A percentile compares a stretch with the other conserved stretches of the same genome.
Conservation (phyloP, 1,140 invertebrate genomes). For the Heterodera carotae region DNA sequence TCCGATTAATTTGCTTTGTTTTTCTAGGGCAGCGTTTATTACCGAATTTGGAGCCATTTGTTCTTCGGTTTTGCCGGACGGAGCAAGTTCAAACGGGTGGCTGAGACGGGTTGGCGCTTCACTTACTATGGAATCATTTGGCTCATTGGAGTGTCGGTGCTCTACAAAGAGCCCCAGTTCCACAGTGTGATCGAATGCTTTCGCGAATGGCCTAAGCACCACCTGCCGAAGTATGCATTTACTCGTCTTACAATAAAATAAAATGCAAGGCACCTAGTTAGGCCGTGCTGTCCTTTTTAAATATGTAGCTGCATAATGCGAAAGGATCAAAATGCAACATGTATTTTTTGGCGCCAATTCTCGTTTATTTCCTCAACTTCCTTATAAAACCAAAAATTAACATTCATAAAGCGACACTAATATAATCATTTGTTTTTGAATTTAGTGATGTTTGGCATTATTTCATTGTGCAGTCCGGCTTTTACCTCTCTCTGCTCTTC, state of each 20-base stretch:
- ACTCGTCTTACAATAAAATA: too few relatives aligned
- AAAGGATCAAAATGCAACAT: too few relatives aligned
- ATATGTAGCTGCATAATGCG: too few relatives aligned
- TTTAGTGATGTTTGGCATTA: slow-evolving; percentile 77
- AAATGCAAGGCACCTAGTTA: too few relatives aligned
- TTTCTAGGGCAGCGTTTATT: slow-evolving; percentile 22
- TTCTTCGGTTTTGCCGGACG: slow-evolving; percentile 39
- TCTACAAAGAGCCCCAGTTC: slow-evolving; percentile 56
- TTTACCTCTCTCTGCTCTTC: slow-evolving; percentile 87
- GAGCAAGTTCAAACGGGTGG: slow-evolving; percentile 61
- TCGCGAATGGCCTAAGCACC: slow-evolving; percentile 58
- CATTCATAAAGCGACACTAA: too few relatives aligned
- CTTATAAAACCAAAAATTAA: too few relatives aligned
- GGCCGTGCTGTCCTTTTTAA: too few relatives aligned
- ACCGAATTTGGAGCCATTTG: slow-evolving; percentile 37
- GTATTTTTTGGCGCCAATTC: too few relatives aligned
- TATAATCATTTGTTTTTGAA: neutral
- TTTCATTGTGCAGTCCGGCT: slow-evolving; percentile 89
- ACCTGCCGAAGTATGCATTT: slow-evolving; percentile 37
- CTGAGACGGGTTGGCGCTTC: slow-evolving; percentile 63
- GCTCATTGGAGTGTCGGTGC: slow-evolving; percentile 49
- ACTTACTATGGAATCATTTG: slow-evolving; percentile 55
- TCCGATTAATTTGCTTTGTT: too few relatives aligned
- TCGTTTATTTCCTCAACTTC: too few relatives aligned
- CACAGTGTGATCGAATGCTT: slow-evolving; percentile 58